A percentile compares a stretch with the other conserved stretches of the same genome.
Evolutionary conservation across 2,113 vertebrate species (phyloP).

Genomic region (Phylloscopus trochiloides): DNA sequence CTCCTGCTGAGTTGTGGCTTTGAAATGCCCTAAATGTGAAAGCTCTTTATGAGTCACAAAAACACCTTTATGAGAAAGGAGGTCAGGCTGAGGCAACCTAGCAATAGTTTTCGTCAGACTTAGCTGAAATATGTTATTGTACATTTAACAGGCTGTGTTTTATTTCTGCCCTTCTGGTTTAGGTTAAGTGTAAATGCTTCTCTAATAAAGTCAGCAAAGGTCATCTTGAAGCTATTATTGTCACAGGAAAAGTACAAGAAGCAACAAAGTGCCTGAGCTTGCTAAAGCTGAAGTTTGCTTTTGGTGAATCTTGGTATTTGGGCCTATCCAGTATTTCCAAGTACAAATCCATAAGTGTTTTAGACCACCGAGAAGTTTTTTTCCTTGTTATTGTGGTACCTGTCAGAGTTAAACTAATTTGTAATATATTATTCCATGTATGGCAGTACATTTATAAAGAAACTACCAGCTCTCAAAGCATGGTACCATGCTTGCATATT

Average conservation of each 20-base stretch:
- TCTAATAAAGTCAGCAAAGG: neutral
- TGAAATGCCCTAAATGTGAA: constrained; percentile 10
- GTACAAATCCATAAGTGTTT: neutral
- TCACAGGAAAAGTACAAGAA: neutral
- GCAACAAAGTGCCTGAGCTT: neutral
- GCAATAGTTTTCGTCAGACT: neutral
- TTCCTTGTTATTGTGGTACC: neutral
- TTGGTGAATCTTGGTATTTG: neutral
- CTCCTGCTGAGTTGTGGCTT: neutral
- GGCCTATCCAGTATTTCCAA: neutral
- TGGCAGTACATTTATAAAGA: neutral
- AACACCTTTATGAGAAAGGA: neutral
- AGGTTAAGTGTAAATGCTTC: neutral
- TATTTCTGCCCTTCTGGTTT: constrained; percentile 1
- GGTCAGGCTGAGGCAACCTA: neutral
- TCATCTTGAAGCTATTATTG: neutral
- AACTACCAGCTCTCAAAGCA: neutral
- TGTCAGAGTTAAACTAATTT: neutral
- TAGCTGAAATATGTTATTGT: neutral
- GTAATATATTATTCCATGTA: neutral
- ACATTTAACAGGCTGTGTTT: neutral
- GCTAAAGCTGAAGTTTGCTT: neutral
- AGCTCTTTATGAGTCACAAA: constrained; percentile 13
- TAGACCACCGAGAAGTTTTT: neutral
- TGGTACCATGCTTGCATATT: neutral